A percentile compares a stretch with the other conserved stretches of the same genome.
These are phyloP conservation scores for Lasiommata megera DNA, from an alignment of 2,888 invertebrate genomes.

Conservation along the genomic window DNA sequence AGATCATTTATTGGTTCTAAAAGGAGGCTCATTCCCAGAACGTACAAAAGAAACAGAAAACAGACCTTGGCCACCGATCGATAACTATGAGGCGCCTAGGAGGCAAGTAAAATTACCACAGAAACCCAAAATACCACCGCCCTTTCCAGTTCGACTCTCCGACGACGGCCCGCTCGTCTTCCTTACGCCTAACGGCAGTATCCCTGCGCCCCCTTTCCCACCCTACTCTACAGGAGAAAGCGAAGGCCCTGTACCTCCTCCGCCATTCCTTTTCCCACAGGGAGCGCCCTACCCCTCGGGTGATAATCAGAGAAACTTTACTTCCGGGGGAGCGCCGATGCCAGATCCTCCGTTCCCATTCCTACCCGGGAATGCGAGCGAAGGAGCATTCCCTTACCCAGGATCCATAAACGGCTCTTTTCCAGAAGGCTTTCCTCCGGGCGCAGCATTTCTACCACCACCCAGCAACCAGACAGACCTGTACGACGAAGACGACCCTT, in stretches of 20 bases:
- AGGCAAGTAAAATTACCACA: slow-evolving; percentile 92
- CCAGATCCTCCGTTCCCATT: slow-evolving; percentile 83
- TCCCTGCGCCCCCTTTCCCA: slow-evolving; percentile 86
- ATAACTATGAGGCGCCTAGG: slow-evolving; percentile 90
- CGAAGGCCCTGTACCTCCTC: slow-evolving; percentile 75
- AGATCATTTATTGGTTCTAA: slow-evolving; percentile 91
- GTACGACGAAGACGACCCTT: slow-evolving; percentile 94
- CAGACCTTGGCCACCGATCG: slow-evolving; percentile 89
- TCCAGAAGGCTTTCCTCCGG: slow-evolving; percentile 80
- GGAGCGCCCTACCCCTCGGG: slow-evolving; percentile 77
- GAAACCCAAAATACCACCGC: slow-evolving; percentile 93
- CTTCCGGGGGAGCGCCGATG: slow-evolving; percentile 84
- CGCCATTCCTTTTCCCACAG: slow-evolving; percentile 82
- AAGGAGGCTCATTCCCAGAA: slow-evolving; percentile 88
- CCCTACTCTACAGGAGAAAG: slow-evolving; percentile 84
- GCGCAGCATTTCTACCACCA: slow-evolving; percentile 83
- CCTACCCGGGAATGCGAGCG: slow-evolving; percentile 82
- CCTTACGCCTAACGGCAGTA: slow-evolving; percentile 89
- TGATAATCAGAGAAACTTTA: slow-evolving; percentile 84
- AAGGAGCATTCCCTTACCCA: slow-evolving; percentile 78
- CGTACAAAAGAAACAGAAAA: slow-evolving; percentile 67
- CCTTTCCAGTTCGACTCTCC: slow-evolving; percentile 94
- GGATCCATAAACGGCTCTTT: slow-evolving; percentile 81
- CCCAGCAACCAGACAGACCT: slow-evolving; percentile 88
- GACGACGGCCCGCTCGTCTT: slow-evolving; percentile 93